Conservation (phyloP, 2,888 invertebrate genomes). For the Pterostichus madidus region DNA sequence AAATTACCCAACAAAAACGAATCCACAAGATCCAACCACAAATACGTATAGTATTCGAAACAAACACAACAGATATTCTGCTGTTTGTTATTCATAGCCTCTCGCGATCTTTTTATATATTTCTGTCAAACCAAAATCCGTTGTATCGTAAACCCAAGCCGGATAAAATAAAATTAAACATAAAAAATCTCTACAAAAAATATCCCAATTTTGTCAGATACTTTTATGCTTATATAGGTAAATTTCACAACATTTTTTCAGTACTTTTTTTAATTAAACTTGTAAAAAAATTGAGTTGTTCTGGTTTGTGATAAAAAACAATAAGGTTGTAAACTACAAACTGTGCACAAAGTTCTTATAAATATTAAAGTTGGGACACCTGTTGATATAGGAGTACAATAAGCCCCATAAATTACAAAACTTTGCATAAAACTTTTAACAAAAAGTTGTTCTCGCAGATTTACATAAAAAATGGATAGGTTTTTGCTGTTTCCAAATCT, state of each 20-base stretch:
- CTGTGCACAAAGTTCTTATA: background rate
- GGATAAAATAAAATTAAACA: slow-evolving; percentile 13
- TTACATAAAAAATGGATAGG: background rate
- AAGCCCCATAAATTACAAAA: slow-evolving; percentile 6
- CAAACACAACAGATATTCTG: background rate
- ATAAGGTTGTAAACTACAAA: background rate
- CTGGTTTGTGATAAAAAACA: background rate
- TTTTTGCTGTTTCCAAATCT: background rate
- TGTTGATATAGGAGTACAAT: slow-evolving; percentile 3
- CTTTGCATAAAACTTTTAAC: background rate
- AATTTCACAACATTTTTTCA: background rate
- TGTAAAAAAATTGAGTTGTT: background rate
- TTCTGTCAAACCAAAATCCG: too few relatives aligned
- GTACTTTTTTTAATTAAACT: background rate
- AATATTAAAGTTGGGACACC: slow-evolving; percentile 18
- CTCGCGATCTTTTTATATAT: too few relatives aligned
- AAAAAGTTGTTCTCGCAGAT: background rate
- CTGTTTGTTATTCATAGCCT: slow-evolving; percentile 23
- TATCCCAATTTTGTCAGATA: too few relatives aligned
- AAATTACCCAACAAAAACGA: background rate
- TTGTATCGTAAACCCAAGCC: background rate
- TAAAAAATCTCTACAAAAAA: background rate
- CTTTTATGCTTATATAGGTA: too few relatives aligned
- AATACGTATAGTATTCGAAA: background rate
- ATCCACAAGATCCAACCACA: background rate